Evolutionary conservation across 2,797 vertebrate species (phyloP).

Genomic region (Parauchenoglanis punctatus): DNA sequence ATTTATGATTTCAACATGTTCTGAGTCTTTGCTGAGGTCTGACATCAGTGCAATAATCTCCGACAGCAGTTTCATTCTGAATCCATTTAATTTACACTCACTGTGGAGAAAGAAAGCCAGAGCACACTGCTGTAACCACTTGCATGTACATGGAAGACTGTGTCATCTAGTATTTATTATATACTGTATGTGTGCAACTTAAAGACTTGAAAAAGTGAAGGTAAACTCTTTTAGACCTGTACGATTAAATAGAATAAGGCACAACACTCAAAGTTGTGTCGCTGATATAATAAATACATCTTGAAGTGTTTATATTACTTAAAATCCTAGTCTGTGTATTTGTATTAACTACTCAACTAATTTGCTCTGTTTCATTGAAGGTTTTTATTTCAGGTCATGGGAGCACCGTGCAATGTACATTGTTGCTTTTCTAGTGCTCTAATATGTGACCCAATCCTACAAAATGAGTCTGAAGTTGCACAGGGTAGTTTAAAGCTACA

Average conservation of each 20-base stretch:
- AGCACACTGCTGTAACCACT: neutral
- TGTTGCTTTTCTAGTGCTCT: neutral
- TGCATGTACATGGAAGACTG: neutral
- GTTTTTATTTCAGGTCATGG: neutral
- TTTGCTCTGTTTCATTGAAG: neutral
- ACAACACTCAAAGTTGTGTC: neutral
- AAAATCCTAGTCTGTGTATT: neutral
- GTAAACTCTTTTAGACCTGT: neutral
- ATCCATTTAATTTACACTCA: neutral
- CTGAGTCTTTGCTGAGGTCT: neutral
- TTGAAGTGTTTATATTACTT: neutral
- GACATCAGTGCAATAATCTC: neutral
- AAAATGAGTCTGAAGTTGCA: too few relatives aligned
- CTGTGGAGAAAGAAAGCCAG: neutral
- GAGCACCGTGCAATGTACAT: neutral
- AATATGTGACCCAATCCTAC: neutral
- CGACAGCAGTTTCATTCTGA: neutral
- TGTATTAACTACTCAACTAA: neutral
- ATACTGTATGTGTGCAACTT: neutral
- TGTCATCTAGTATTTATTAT: neutral
- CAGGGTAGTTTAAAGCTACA: too few relatives aligned
- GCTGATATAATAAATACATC: neutral
- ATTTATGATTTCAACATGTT: neutral
- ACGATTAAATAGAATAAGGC: neutral
- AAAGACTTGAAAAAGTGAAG: neutral